Conservation (phyloP, 2,113 vertebrate genomes). For the Amphiprion ocellaris region DNA sequence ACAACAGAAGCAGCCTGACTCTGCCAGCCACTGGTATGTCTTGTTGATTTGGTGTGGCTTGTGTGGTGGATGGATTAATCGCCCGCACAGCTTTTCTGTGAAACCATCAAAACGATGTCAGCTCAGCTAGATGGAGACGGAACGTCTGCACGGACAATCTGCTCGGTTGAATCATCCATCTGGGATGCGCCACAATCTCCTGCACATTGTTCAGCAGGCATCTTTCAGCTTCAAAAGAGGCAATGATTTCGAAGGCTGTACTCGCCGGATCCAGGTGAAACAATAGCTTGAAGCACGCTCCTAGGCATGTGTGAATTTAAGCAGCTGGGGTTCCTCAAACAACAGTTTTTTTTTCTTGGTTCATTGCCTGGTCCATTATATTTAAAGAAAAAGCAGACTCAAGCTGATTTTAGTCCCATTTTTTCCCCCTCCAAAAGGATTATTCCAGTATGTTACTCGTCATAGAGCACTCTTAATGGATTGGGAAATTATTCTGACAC, state of each 20-base stretch:
- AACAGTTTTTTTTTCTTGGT: conserved; percentile 64
- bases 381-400: conserved; percentile 59
- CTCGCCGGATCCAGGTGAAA: conserved; percentile 76
- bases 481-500: conserved; percentile 77
- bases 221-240: conserved; percentile 49
- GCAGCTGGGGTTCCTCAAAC: conserved; percentile 79
- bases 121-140: conserved; percentile 68
- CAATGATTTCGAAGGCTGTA: conserved; percentile 45
- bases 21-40: conserved; percentile 25
- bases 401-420: conserved; percentile 60
- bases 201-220: conserved; percentile 56
- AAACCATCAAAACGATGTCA: conserved; percentile 73
- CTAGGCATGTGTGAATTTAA: conserved; percentile 68
- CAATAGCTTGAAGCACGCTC: conserved; percentile 68
- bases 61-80: conserved; percentile 58
- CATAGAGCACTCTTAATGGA: conserved; percentile 57
- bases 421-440: conserved; percentile 69
- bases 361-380: conserved; percentile 71
- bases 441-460: conserved; percentile 74
- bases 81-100: conserved; percentile 54
- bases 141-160: conserved; percentile 63
- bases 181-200: conserved; percentile 47
- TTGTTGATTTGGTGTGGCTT: conserved; percentile 51
- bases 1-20: conserved; percentile 33
- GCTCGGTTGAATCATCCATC: conserved; percentile 61